Conservation (phyloP, 2,113 vertebrate species). For the Leptosomus discolor region DNA sequence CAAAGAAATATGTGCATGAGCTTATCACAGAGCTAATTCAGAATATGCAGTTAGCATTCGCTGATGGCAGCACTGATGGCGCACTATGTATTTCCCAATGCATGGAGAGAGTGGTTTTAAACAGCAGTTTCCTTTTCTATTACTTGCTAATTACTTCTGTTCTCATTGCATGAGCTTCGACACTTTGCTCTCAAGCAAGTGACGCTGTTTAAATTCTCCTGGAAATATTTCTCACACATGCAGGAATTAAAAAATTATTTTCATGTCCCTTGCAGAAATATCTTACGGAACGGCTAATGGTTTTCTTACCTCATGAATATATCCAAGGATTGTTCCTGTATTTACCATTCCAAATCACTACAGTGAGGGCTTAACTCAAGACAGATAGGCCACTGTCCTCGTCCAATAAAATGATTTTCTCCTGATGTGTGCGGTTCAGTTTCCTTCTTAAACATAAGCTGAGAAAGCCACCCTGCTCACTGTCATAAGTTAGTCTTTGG, state of each 20-base stretch:
- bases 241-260: not conserved
- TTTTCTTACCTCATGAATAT: not conserved
- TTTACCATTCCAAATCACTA: not conserved
- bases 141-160: too few relatives aligned
- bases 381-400: not conserved
- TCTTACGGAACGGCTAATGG: not conserved
- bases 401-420: not conserved
- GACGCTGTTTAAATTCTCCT: not conserved
- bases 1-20: not conserved
- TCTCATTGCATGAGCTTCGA: not conserved
- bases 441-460: not conserved
- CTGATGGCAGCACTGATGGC: not conserved
- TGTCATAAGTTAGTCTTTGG: not conserved
- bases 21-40: not conserved
- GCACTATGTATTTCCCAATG: not conserved
- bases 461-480: not conserved
- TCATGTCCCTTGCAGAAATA: constrained; percentile 2
- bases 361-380: not conserved
- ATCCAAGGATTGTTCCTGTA: not conserved
- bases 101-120: not conserved
- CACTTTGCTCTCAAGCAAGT: not conserved
- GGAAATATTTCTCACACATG: not conserved
- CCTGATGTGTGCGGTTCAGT: not conserved
- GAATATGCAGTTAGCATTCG: not conserved
- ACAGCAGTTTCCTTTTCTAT: not conserved